Evolutionary conservation across 2,113 vertebrate genomes (phyloP).

Genomic region (Girardinichthys multiradiatus): DNA sequence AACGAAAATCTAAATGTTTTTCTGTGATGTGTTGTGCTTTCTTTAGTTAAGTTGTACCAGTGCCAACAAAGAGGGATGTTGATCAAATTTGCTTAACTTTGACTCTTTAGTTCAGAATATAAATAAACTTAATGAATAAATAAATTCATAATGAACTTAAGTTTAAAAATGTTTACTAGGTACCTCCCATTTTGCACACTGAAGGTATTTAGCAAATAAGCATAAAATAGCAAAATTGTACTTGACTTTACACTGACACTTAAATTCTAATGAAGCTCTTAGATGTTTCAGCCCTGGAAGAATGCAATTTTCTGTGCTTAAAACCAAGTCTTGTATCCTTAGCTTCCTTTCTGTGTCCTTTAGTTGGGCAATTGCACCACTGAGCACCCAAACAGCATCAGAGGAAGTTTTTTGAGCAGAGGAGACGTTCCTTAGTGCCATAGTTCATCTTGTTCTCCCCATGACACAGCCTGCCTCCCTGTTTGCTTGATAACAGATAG

Average conservation of each 20-base stretch:
- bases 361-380: constrained; percentile 50
- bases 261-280: neutral
- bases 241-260: neutral
- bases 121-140: neutral
- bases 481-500: constrained; percentile 62
- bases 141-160: neutral
- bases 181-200: neutral
- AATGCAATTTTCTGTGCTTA: neutral
- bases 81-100: neutral
- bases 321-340: constrained; percentile 39
- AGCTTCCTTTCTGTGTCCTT: constrained; percentile 47
- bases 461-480: constrained; percentile 57
- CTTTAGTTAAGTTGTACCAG: neutral
- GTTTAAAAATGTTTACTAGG: neutral
- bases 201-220: neutral
- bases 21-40: neutral
- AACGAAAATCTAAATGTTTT: too few relatives aligned
- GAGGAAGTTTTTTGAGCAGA: constrained; percentile 56
- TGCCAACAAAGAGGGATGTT: neutral
- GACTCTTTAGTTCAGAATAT: neutral
- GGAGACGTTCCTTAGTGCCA: constrained; percentile 50
- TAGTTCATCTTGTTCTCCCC: constrained; percentile 67
- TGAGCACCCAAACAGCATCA: constrained; percentile 64
- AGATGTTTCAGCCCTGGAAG: neutral
- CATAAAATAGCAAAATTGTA: too few relatives aligned